Evolutionary conservation across 2,797 vertebrate species (phyloP), one percentile per base, ranked within the genome.

Genomic region (Coregonus ussuriensis): DNA sequence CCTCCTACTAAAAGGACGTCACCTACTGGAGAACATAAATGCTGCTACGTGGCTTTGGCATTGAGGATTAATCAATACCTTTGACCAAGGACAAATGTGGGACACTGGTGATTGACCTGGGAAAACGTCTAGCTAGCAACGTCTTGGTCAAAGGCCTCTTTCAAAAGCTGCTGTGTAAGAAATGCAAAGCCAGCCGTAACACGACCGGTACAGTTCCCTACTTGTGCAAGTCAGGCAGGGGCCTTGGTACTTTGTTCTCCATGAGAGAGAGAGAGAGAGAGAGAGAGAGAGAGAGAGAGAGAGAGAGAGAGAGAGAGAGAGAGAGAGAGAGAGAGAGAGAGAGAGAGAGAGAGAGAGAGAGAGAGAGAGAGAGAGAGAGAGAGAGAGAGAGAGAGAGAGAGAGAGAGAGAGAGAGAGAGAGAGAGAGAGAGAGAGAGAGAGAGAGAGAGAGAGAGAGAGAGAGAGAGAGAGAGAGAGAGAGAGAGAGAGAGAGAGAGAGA

Each of bases 131-230:
- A 59, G 29, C 54, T 16, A 6, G 51, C 67, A 25, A 37, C 7
- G 31, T n/a, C 66, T 5, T 53, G 62, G 76, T 74, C 47, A 31
- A 37, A 74, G 63, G 74, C 73, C 74, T 78, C 66, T 73, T 79
- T 71, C 74, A 79, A 81, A 82, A 77, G 80, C 80, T 70, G 73
- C 77, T 77, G 21, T 81, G 67, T 71, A 62, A 35, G 74, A 81
- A 78, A 83, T 77, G 81, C 81, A 79, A 79, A 82, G 76, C 76
- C 75, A 73, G 71, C 79, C 74, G 63, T 77, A 71, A 69, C 72
- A 9, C 59, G 18, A 4, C 14, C 6, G 62, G 74, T 62, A 71
- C 62, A 62, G 67, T 41, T 63, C 71, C 74, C 33, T 37, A 25
- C 59, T 31, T 67, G 37, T 7, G 29, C 4, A 37, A 21, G 25